Percentiles rank a stretch among this genome's conserved stretches.
phyloP scores from a whole-genome alignment of 2,888 invertebrate genomes.

The Hartigia nigra region DNA sequence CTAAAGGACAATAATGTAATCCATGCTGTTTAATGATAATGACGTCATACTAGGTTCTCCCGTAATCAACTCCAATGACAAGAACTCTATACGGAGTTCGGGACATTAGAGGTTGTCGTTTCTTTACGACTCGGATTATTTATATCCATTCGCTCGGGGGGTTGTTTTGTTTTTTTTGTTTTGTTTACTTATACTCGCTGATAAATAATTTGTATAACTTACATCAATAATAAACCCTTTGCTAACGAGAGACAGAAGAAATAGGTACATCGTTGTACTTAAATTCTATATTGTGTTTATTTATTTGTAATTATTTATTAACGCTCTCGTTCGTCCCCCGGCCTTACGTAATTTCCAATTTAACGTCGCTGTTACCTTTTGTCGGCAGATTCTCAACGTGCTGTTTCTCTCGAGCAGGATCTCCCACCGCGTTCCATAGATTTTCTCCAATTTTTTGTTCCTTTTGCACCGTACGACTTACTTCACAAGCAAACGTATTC shows the following conservation, averaged over 20 bases:
- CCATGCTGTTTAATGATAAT: neutral
- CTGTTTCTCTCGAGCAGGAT: neutral
- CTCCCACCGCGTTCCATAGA: too few relatives aligned
- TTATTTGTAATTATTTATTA: constrained; percentile 17
- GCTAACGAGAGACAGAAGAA: constrained; percentile 34
- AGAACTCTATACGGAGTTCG: neutral
- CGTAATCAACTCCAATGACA: neutral
- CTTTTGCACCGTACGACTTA: neutral
- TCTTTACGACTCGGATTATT: neutral
- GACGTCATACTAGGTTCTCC: neutral
- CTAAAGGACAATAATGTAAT: neutral
- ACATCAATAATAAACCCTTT: constrained; percentile 29
- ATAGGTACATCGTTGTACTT: constrained; percentile 25
- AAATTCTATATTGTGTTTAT: constrained; percentile 12
- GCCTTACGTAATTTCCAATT: neutral
- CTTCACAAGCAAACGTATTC: neutral
- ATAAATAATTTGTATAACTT: constrained; percentile 17
- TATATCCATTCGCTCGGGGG: neutral
- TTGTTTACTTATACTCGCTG: constrained; percentile 18
- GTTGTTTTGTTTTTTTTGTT: neutral
- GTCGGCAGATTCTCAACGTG: neutral
- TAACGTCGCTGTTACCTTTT: too few relatives aligned
- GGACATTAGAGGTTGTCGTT: neutral
- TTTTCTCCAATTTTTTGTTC: too few relatives aligned
- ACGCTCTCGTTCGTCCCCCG: too few relatives aligned